Evolutionary conservation across 2,888 invertebrate species (phyloP), one percentile per base, ranked within the genome.

Genomic region (Himalopsyche anomala): DNA sequence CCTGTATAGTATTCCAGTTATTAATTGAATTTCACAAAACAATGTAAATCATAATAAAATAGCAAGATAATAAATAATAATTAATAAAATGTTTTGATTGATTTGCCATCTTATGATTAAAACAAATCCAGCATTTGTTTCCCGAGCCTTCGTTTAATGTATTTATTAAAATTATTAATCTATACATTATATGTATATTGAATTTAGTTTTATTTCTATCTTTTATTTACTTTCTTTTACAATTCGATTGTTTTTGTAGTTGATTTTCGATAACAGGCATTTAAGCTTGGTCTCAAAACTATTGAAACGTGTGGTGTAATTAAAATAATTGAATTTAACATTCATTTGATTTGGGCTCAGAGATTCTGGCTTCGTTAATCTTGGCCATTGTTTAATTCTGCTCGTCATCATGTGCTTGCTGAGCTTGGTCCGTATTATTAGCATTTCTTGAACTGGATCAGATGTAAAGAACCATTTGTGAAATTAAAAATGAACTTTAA

Each of bases 331-430:
- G 83, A 87, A 85, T 85, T 69, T 54, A 74, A 42, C 82, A 51
- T 82, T 86, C 82, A 79, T 84, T 84, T 85, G 86, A 86, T 84
- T 82, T 81, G 86, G 79, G 55, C 55, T 84, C 62, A 80, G 81
- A 83, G 85, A 69, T 80, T 85, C 19, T 80, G 54, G 56, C 85
- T 83, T 83, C 69, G 86, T 85, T 87, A 83, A 87, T 87, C 85
- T 82, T 84, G 62, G 15, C 85, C 87, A 87, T 87, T 87, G 87
- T 87, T 87, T 79, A 84, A 85, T 84, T 87, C 82, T 84, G 84
- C 87, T n/a, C 51, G 85, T 87, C 87, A 87, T 87, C 85, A 40
- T 36, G 74, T 28, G 28, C 74, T 36, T 15, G 36, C 74, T 38
- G 28, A 36, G 74, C 74, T 38, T 74, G 28, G 74, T 15, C 15